A percentile compares a stretch with the other conserved stretches of the same genome.
These are phyloP conservation scores for Ondatra zibethicus DNA, from an alignment of 2,113 vertebrate genomes.

Conservation along the genomic window DNA sequence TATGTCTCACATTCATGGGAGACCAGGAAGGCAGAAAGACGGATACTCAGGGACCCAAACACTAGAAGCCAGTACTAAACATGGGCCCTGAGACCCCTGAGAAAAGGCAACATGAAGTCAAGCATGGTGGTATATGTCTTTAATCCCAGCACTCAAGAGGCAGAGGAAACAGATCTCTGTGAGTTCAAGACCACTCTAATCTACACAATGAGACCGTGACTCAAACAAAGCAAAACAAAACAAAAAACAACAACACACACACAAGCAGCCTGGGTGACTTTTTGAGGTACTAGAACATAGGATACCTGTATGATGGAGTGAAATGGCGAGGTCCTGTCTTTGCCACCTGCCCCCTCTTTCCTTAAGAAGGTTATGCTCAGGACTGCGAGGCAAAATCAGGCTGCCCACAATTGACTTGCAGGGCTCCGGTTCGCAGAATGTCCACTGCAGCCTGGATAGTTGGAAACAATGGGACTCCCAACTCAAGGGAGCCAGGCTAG, in stretches of 20 bases:
- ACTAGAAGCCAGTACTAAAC: neutral
- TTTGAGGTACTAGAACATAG: neutral
- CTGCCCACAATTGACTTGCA: neutral
- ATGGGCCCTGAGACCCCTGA: neutral
- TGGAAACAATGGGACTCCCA: neutral
- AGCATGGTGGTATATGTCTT: neutral
- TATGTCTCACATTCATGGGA: neutral
- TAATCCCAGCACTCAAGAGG: neutral
- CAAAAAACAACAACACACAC: too few relatives aligned
- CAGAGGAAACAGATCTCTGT: neutral
- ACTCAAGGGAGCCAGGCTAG: neutral
- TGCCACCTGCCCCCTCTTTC: neutral
- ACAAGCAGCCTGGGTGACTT: neutral
- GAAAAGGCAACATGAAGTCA: neutral
- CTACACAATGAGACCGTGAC: neutral
- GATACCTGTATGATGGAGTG: fast-evolving
- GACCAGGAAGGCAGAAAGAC: neutral
- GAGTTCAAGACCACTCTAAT: neutral
- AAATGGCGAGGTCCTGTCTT: too few relatives aligned
- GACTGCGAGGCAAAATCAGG: neutral
- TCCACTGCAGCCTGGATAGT: neutral
- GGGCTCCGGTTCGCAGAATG: too few relatives aligned
- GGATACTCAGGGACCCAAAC: neutral
- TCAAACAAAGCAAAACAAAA: neutral
- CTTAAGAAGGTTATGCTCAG: neutral